Conservation (phyloP, 2,797 vertebrate species). For the Melanotaenia pygmaea region DNA sequence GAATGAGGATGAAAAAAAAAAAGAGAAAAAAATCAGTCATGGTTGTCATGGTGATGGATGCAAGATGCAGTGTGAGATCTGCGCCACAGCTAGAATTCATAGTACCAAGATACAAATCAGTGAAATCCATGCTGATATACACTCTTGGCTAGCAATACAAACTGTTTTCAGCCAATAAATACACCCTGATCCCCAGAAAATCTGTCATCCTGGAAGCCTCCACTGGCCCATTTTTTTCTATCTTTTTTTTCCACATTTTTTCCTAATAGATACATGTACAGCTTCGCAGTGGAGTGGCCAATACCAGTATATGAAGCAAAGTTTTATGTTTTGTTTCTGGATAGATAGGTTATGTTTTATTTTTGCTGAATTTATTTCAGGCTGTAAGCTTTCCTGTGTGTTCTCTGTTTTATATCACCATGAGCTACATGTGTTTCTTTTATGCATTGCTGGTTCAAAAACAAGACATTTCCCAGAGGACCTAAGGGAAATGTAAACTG, state of each 20-base stretch:
- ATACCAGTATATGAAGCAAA: neutral
- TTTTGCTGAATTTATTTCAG: constrained; percentile 2
- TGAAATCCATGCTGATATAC: constrained; percentile 50
- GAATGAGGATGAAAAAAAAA: constrained; percentile 13
- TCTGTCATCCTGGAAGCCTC: constrained; percentile 51
- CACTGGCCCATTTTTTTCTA: constrained; percentile 8
- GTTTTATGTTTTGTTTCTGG: neutral
- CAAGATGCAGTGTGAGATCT: constrained; percentile 35
- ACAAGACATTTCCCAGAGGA: neutral
- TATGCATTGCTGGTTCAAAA: neutral
- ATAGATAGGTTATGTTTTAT: neutral
- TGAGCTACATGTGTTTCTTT: neutral
- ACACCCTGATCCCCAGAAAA: constrained; percentile 55
- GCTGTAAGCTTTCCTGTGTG: neutral
- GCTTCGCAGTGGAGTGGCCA: constrained; percentile 6
- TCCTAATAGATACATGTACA: neutral
- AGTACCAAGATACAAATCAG: constrained; percentile 57
- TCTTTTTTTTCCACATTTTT: neutral
- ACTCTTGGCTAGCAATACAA: constrained; percentile 52
- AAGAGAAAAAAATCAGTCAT: constrained; percentile 7
- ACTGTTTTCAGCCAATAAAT: constrained; percentile 59
- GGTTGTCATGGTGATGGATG: constrained; percentile 62
- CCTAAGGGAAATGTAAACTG: neutral
- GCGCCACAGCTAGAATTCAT: constrained; percentile 47
- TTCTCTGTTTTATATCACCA: neutral